Percentiles rank a stretch among this genome's conserved stretches.
Evolutionary conservation across 2,113 vertebrate species (phyloP).

Genomic region (Haemorhous mexicanus): DNA sequence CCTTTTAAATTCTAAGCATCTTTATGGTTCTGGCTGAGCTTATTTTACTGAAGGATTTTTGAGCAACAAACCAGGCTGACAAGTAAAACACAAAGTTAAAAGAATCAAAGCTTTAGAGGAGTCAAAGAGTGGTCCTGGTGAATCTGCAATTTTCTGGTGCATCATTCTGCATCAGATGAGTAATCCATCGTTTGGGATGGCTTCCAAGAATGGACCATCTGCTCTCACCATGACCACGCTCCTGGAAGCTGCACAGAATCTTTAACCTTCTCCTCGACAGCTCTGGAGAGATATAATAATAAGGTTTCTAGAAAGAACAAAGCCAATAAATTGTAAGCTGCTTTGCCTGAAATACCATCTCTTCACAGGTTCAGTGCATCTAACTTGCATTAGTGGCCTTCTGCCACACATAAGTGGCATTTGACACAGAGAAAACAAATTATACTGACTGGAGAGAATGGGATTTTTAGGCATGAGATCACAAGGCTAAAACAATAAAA

Average conservation of each 20-base stretch:
- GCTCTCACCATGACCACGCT: conserved; percentile 38
- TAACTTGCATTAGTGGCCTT: conserved; percentile 11
- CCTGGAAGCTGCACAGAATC: conserved; percentile 1
- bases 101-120: conserved; percentile 20
- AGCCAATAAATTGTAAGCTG: background rate
- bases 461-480: conserved; percentile 42
- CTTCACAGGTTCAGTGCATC: background rate
- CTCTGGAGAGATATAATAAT: conserved; percentile 17
- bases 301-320: conserved; percentile 8
- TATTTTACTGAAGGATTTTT: background rate
- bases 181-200: conserved; percentile 59
- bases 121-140: conserved; percentile 5
- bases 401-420: background rate
- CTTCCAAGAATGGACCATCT: conserved; percentile 64
- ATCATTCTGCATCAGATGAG: conserved; percentile 47
- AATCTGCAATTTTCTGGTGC: conserved; percentile 60
- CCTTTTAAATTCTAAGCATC: background rate
- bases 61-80: background rate
- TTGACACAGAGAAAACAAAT: conserved; percentile 38
- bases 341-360: conserved; percentile 26
- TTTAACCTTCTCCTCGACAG: conserved; percentile 50
- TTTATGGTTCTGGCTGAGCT: background rate
- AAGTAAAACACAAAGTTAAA: background rate
- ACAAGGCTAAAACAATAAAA: conserved; percentile 25
- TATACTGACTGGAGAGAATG: background rate